Base-by-base conservation (phyloP, 2,888 invertebrate species). In the Dilophus febrilis region DNA sequence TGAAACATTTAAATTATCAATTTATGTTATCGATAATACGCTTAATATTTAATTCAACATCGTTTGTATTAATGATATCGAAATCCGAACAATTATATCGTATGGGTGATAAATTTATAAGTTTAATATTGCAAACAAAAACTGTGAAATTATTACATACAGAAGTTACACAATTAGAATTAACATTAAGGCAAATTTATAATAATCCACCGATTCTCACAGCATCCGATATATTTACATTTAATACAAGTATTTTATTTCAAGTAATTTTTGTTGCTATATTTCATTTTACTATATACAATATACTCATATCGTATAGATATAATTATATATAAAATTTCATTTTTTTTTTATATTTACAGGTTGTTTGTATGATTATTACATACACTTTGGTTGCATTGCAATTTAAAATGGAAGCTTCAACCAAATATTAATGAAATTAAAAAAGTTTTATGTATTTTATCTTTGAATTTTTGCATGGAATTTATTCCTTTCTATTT, bases 131-230 rank as follows among this genome's bases (percentile, higher is more conserved):
- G 8, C 22, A 22, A 22, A 22, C 22, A 22, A 22, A 22, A 22
- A 22, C 22, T 4, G 22, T 8, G 8, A 4, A 11, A 22, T 22
- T 22, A 22, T 22, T 22, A 8, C 22, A 22, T 22, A 22, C 22
- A 22, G 39, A 33, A 18, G 27, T 39, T 27, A 19, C 32, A 34
- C 35, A 40, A 26, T 12, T 40, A 13, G 40, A 40, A 35, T 29
- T 40, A 29, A 13, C 28, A 8, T n/a, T 40, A 19, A 27, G 34
- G 8, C 40, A 40, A 10, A 14, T 35, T 14, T 17, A 35, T 30
- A 18, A 16, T 14, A 40, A 18, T 31, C 40, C 35, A 31, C 30
- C 40, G 11, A 16, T 33, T 12, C 27, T 40, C 17, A 35, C 40
- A n/a, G 40, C 35, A 2, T 32, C 33, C 3, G 30, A 31, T 14